These are phyloP conservation scores for Pissodes strobi DNA, from an alignment of 1,140 invertebrate species.

Conservation along the genomic window DNA sequence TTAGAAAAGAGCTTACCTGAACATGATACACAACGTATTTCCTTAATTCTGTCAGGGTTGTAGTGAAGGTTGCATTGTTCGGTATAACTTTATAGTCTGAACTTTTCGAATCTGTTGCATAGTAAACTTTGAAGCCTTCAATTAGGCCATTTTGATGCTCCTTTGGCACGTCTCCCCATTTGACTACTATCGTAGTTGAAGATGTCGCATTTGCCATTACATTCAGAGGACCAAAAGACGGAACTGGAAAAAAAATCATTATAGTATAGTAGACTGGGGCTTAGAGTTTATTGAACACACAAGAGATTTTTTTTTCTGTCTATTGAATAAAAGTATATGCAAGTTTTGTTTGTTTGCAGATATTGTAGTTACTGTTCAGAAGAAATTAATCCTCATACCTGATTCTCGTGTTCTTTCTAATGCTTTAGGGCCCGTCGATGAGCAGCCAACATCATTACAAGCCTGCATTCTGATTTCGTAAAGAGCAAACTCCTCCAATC, in stretches of 20 bases:
- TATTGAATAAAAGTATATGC: too few relatives aligned
- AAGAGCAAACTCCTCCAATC: conserved; percentile 86
- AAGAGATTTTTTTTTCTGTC: too few relatives aligned
- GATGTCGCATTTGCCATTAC: conserved; percentile 90
- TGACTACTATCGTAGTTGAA: conserved; percentile 92
- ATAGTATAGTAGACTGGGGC: neutral
- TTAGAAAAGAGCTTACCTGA: too few relatives aligned
- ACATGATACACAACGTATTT: conserved; percentile 95
- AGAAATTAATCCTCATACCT: conserved; percentile 63
- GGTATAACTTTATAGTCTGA: conserved; percentile 79
- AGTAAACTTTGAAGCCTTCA: conserved; percentile 93
- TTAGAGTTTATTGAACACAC: too few relatives aligned
- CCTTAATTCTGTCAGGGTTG: conserved; percentile 85
- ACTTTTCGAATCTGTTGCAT: conserved; percentile 64
- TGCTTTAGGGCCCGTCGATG: conserved; percentile 75
- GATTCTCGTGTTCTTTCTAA: conserved; percentile 90
- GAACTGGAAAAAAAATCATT: conserved; percentile 64
- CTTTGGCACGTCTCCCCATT: conserved; percentile 89
- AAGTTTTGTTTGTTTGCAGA: too few relatives aligned
- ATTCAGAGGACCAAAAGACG: conserved; percentile 82
- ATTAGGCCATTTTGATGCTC: conserved; percentile 93
- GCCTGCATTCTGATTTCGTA: conserved; percentile 91
- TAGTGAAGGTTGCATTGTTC: conserved; percentile 84
- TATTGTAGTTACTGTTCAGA: too few relatives aligned
- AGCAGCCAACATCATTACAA: conserved; percentile 92